Evolutionary conservation across 2,797 vertebrate species (phyloP).

Genomic region (Anniella stebbinsi): DNA sequence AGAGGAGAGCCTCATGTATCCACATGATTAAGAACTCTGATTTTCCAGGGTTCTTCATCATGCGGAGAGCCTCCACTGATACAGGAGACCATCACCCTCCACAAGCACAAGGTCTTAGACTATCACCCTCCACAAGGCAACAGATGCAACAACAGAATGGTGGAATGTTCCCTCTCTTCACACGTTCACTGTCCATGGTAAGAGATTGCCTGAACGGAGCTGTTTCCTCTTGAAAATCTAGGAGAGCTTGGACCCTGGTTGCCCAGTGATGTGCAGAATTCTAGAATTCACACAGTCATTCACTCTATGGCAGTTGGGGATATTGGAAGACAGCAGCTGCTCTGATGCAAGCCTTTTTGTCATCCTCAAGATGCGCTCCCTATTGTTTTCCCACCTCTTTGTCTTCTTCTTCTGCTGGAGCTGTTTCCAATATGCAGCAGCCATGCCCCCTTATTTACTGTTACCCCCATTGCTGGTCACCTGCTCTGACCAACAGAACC

Average conservation of each 20-base stretch:
- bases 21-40: too few relatives aligned
- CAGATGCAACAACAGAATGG: too few relatives aligned
- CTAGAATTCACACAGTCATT: constrained; percentile 10
- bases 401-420: background rate
- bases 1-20: too few relatives aligned
- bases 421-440: accelerated
- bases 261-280: background rate
- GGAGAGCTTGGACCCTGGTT: background rate
- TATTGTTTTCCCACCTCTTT: background rate
- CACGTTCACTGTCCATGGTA: too few relatives aligned
- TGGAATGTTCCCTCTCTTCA: too few relatives aligned
- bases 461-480: constrained; percentile 37
- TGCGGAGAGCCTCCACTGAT: too few relatives aligned
- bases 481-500: constrained; percentile 28
- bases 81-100: too few relatives aligned
- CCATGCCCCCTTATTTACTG: background rate
- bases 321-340: background rate
- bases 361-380: background rate
- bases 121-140: too few relatives aligned
- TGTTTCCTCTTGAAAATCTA: background rate
- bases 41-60: too few relatives aligned
- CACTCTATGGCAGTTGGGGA: constrained; percentile 14
- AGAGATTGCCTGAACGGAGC: background rate
- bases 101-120: too few relatives aligned
- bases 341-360: accelerated